phyloP scores from a whole-genome alignment of 2,113 vertebrate genomes.

The Spheniscus mendiculus region DNA sequence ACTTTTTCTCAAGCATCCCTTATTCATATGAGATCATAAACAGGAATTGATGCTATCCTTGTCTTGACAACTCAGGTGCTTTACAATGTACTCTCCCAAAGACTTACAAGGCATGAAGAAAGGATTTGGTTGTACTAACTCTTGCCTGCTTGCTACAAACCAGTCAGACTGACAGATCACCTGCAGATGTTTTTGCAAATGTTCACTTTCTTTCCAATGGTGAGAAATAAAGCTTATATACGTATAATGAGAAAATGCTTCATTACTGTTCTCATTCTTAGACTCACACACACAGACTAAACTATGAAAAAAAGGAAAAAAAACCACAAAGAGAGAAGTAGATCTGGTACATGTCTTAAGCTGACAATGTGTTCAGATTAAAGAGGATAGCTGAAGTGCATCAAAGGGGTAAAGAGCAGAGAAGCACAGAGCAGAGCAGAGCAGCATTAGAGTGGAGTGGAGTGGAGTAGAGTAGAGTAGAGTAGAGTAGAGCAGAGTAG shows the following conservation, averaged over 20 bases:
- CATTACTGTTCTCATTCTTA: not conserved
- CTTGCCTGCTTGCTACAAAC: not conserved
- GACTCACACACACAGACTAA: not conserved
- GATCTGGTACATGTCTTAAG: not conserved
- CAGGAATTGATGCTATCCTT: not conserved
- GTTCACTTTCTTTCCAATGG: not conserved
- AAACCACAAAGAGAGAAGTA: not conserved
- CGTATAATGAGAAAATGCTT: not conserved
- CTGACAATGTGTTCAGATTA: not conserved
- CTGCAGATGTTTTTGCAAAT: not conserved
- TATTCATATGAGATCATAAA: not conserved
- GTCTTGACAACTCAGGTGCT: not conserved
- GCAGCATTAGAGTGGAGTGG: not conserved
- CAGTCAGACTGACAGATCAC: not conserved
- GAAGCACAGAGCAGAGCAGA: not conserved
- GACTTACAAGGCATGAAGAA: not conserved
- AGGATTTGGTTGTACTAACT: not conserved
- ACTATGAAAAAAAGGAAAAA: rapidly evolving
- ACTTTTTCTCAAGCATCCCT: not conserved
- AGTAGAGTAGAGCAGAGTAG: not conserved
- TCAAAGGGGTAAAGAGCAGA: not conserved
- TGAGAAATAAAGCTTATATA: not conserved
- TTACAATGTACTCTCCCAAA: not conserved
- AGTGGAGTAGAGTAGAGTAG: not conserved
- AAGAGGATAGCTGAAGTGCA: not conserved